phyloP scores from a whole-genome alignment of 2,888 invertebrate genomes.

The Chymomyza fuscimana region DNA sequence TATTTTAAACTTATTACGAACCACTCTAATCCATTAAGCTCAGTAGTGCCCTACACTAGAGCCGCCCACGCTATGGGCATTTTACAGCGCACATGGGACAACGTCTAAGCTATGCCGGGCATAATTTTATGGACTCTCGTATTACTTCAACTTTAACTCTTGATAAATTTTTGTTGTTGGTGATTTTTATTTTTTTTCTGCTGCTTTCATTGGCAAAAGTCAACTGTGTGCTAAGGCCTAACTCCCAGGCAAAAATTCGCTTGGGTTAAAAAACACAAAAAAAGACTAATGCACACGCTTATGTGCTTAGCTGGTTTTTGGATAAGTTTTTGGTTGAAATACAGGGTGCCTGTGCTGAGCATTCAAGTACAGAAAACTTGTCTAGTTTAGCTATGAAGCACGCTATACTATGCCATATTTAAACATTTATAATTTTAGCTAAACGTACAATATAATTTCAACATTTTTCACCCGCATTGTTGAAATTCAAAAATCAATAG shows the following conservation, averaged over 20 bases:
- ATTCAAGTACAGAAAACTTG: not conserved
- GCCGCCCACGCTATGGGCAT: constrained; percentile 23
- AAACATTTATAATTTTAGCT: constrained; percentile 53
- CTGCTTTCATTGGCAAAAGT: constrained; percentile 61
- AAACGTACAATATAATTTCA: constrained; percentile 64
- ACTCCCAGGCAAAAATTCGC: constrained; percentile 53
- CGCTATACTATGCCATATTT: constrained; percentile 46
- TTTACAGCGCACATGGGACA: constrained; percentile 43
- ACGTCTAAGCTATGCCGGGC: constrained; percentile 45
- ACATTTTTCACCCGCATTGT: constrained; percentile 73
- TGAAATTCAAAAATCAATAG: constrained; percentile 65
- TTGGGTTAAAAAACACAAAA: not conserved
- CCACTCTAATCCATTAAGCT: not conserved
- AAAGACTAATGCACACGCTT: constrained; percentile 51
- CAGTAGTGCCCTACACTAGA: not conserved
- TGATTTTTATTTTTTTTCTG: constrained; percentile 26
- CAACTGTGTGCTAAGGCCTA: constrained; percentile 49
- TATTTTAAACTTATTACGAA: not conserved
- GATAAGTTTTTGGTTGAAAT: constrained; percentile 30
- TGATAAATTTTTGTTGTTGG: constrained; percentile 59
- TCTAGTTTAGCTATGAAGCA: constrained; percentile 2
- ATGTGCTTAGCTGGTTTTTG: constrained; percentile 65
- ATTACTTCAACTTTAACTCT: constrained; percentile 48
- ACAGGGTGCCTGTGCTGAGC: constrained; percentile 37
- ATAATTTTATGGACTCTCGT: constrained; percentile 23